phyloP scores from a whole-genome alignment of 2,888 invertebrate species.

The Drosophila paramelanica region DNA sequence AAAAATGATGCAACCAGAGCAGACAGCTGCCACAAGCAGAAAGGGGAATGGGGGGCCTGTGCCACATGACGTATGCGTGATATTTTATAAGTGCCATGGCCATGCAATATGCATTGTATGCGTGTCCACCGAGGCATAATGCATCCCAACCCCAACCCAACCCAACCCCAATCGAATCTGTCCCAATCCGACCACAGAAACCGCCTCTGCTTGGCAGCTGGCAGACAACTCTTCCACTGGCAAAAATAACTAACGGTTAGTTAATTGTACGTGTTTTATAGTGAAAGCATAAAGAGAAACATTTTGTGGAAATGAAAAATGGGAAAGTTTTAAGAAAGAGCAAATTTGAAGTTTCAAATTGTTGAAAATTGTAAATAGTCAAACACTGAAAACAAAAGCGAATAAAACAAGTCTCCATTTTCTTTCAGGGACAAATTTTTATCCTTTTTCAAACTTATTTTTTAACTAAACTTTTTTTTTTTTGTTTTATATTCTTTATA shows the following conservation, averaged over 20 bases:
- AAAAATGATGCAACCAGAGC: slow-evolving; percentile 46
- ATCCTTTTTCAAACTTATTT: no score
- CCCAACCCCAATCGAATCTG: not conserved
- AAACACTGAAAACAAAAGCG: no score
- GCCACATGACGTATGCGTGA: slow-evolving; percentile 44
- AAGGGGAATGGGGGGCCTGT: not conserved
- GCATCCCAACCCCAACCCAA: not conserved
- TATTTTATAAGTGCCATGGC: slow-evolving; percentile 27
- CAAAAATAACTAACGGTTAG: not conserved
- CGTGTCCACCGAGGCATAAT: slow-evolving; percentile 15
- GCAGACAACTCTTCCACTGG: slow-evolving; percentile 11
- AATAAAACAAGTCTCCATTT: no score
- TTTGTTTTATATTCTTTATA: no score
- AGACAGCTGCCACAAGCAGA: slow-evolving; percentile 35
- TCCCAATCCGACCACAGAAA: slow-evolving; percentile 10
- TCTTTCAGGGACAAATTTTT: no score
- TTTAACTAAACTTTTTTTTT: no score
- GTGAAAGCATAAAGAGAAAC: no score
- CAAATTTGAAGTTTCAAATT: no score
- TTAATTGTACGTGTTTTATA: not conserved
- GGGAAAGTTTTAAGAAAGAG: no score
- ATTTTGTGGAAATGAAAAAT: no score
- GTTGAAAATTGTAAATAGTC: no score
- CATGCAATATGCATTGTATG: slow-evolving; percentile 39
- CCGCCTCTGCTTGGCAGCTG: slow-evolving; percentile 1